Percentiles rank a stretch among this genome's conserved stretches.
Conservation (phyloP, 1,140 invertebrate genomes). For the Marisa cornuarietis region DNA sequence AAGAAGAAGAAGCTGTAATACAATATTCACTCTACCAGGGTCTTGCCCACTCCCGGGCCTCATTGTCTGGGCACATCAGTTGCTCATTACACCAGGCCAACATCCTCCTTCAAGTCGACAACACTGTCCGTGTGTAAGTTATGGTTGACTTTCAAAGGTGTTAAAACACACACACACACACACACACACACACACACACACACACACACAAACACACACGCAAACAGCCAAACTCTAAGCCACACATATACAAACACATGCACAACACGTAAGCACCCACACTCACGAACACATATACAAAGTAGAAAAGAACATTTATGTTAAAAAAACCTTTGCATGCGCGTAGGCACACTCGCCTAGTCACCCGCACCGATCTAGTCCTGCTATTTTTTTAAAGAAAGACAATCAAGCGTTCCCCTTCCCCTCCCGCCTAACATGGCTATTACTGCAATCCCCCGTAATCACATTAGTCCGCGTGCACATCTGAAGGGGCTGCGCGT, state of each 20-base stretch:
- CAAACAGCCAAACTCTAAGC: not conserved
- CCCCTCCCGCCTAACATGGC: not conserved
- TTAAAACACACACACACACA: not conserved
- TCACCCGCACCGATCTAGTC: not conserved
- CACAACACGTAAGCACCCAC: not conserved
- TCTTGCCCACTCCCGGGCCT: too few species aligned
- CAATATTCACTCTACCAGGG: too few species aligned
- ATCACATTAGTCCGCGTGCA: too few species aligned
- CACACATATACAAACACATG: not conserved
- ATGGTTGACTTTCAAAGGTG: too few species aligned
- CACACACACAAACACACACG: conserved; percentile 9
- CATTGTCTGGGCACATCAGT: too few species aligned
- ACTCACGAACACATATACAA: not conserved
- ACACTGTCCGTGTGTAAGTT: too few species aligned
- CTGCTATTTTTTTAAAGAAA: not conserved
- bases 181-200: conserved; percentile 14
- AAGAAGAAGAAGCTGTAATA: too few species aligned
- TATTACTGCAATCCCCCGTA: too few species aligned
- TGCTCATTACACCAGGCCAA: too few species aligned
- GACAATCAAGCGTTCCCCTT: not conserved
- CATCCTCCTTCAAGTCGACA: too few species aligned
- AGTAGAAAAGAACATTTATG: not conserved
- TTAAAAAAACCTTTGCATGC: not conserved
- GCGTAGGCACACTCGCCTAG: not conserved
- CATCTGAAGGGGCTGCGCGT: too few species aligned